Percentiles rank a stretch among this genome's conserved stretches.
Conservation (phyloP, 2,113 vertebrate species). For the Spea multiplicata region DNA sequence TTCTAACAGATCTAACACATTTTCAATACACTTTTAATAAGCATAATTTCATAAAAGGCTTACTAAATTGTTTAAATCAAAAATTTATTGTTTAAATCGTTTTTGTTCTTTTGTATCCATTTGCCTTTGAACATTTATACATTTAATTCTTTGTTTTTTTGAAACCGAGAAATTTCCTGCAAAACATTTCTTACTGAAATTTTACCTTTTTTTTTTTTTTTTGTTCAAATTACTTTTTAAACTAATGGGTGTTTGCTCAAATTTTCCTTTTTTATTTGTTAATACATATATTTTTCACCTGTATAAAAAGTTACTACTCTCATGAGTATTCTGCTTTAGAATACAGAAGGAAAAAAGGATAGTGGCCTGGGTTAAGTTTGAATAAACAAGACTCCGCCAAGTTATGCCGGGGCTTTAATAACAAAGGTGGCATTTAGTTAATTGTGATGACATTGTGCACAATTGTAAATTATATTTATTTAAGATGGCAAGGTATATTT, state of each 20-base stretch:
- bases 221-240: background rate
- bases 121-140: background rate
- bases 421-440: background rate
- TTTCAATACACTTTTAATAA: background rate
- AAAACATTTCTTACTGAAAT: background rate
- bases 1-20: background rate
- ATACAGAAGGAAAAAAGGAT: no score
- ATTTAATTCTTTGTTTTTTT: background rate
- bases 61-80: background rate
- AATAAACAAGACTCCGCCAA: background rate
- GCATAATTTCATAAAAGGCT: background rate
- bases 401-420: background rate
- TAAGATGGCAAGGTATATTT: slow-evolving; percentile 30
- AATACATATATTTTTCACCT: background rate
- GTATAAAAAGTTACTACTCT: no score
- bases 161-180: background rate
- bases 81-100: no score
- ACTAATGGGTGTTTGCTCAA: background rate
- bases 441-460: background rate
- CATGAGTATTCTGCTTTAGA: no score
- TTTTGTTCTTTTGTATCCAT: no score
- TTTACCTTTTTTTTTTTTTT: background rate
- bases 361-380: background rate
- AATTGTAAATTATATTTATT: slow-evolving; percentile 23
- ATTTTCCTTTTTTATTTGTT: background rate